Percentiles rank a stretch among this genome's conserved stretches.
These are phyloP conservation scores for Pampusana beccarii DNA, from an alignment of 2,113 vertebrate species.

Conservation along the genomic window DNA sequence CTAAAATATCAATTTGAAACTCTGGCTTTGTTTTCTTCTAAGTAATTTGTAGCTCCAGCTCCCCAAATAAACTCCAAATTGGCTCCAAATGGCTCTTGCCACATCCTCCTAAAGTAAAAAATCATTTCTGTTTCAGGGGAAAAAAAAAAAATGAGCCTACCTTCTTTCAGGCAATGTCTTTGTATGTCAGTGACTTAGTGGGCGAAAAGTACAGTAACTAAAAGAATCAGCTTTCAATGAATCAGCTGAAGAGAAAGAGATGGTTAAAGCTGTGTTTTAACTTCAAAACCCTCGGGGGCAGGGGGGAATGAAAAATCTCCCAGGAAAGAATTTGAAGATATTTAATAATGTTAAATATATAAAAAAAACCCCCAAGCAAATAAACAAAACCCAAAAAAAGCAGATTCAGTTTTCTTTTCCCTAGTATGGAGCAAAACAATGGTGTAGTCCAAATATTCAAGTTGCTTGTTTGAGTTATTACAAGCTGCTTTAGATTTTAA, in stretches of 20 bases:
- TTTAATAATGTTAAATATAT: neutral
- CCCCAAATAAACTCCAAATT: neutral
- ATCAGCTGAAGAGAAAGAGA: neutral
- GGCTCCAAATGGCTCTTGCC: neutral
- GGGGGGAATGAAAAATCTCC: neutral
- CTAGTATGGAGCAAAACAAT: neutral
- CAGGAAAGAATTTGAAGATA: neutral
- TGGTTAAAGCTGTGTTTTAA: neutral
- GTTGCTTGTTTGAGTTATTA: neutral
- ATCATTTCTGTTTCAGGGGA: neutral
- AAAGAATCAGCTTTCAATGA: neutral
- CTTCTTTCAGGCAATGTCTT: neutral
- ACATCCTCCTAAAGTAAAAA: neutral
- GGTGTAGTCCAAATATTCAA: neutral
- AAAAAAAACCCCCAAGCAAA: neutral
- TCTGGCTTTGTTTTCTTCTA: neutral
- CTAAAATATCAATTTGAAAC: neutral
- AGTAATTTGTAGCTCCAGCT: neutral
- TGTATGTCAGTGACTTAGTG: neutral
- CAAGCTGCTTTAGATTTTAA: neutral
- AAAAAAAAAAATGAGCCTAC: neutral
- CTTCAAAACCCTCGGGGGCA: neutral
- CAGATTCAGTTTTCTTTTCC: neutral
- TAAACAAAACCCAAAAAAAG: neutral
- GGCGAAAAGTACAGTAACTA: neutral